A percentile compares a stretch with the other conserved stretches of the same genome.
Evolutionary conservation across 1,140 invertebrate genomes (phyloP).

Genomic region (Ruditapes philippinarum): DNA sequence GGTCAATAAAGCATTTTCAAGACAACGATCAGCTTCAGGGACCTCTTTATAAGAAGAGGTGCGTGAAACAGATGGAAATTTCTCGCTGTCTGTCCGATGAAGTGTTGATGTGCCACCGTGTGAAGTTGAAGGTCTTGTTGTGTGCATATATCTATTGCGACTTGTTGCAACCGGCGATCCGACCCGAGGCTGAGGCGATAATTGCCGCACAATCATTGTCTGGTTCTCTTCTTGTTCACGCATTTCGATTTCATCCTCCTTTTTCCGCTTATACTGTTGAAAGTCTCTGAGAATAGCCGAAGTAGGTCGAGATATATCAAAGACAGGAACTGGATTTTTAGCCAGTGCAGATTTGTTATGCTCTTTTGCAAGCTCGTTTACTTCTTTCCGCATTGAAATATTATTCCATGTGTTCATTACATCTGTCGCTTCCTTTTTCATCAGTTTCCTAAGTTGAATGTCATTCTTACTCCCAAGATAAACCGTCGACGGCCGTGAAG

Average conservation of each 20-base stretch:
- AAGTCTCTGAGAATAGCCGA: slow-evolving; percentile 58
- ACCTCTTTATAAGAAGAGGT: slow-evolving; percentile 44
- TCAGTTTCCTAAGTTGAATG: not conserved
- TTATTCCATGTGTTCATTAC: slow-evolving; percentile 40
- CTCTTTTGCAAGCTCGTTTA: slow-evolving; percentile 49
- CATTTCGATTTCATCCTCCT: slow-evolving; percentile 10
- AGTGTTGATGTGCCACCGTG: not conserved
- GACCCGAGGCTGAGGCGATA: slow-evolving; percentile 49
- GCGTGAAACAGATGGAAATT: slow-evolving; percentile 60
- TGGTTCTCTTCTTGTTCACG: not conserved
- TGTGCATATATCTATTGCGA: slow-evolving; percentile 32
- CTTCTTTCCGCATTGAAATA: not conserved
- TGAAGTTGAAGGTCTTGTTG: not conserved
- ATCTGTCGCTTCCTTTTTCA: slow-evolving; percentile 41
- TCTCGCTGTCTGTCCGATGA: slow-evolving; percentile 46
- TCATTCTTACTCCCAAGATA: not conserved
- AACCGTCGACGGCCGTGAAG: slow-evolving; percentile 11
- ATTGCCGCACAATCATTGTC: slow-evolving; percentile 37
- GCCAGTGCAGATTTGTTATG: not conserved
- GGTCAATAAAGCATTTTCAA: slow-evolving; percentile 42
- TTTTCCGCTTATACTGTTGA: slow-evolving; percentile 30
- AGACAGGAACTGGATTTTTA: slow-evolving; percentile 18
- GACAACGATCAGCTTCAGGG: not conserved
- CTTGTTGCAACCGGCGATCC: slow-evolving; percentile 15
- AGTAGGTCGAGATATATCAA: slow-evolving; percentile 51